Percentiles rank a stretch among this genome's conserved stretches.
Conservation (phyloP, 2,888 invertebrate species). For the Lasioglossum marginatum region DNA sequence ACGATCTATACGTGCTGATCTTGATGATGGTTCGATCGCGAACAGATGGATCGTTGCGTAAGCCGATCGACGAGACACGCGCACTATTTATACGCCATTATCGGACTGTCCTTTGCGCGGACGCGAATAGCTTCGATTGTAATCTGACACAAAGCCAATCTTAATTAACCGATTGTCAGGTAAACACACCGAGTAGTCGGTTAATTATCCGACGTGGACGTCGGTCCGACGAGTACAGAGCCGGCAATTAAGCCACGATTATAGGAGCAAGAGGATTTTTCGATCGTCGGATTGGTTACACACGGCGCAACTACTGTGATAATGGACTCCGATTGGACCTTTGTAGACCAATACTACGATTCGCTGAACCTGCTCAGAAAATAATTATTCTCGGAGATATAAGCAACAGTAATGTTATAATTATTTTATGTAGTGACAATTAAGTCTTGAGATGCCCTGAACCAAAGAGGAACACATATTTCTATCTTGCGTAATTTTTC, state of each 20-base stretch:
- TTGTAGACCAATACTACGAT: no score
- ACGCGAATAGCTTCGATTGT: constrained; percentile 41
- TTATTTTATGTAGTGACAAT: no score
- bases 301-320: not conserved
- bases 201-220: constrained; percentile 41
- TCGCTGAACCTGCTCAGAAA: no score
- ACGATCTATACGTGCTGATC: not conserved
- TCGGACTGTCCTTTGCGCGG: constrained; percentile 40
- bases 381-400: not conserved
- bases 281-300: not conserved
- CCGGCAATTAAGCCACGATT: constrained; percentile 23
- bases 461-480: not conserved
- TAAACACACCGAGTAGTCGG: constrained; percentile 32
- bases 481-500: not conserved
- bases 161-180: constrained; percentile 54
- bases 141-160: constrained; percentile 49
- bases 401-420: no score
- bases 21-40: not conserved
- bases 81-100: constrained; percentile 29
- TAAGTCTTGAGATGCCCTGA: no score
- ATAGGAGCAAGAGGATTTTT: constrained; percentile 15
- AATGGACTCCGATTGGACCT: not conserved
- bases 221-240: not conserved
- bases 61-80: not conserved
- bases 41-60: constrained; percentile 33